A percentile compares a stretch with the other conserved stretches of the same genome.
Evolutionary conservation across 1,140 invertebrate genomes (phyloP).

Genomic region (Diorhabda elongata): DNA sequence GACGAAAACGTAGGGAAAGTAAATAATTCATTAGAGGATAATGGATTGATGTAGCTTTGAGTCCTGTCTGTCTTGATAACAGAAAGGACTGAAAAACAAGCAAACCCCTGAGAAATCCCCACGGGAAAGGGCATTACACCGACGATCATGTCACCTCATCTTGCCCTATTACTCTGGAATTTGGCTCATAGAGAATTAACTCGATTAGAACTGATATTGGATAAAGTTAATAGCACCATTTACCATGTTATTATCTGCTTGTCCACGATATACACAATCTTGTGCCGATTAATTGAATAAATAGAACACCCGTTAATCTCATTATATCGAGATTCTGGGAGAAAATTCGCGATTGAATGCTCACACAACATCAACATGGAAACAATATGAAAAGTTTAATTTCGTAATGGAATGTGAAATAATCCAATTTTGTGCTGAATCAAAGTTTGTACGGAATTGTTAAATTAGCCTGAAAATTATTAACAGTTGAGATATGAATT

Average conservation of each 20-base stretch:
- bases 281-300: background rate
- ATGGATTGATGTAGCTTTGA: background rate
- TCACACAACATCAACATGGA: too few relatives aligned
- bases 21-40: constrained; percentile 3
- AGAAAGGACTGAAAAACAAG: constrained; percentile 2
- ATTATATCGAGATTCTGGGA: background rate
- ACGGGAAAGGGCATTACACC: constrained; percentile 1
- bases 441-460: too few relatives aligned
- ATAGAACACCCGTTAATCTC: background rate
- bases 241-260: background rate
- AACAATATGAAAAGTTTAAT: too few relatives aligned
- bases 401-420: too few relatives aligned
- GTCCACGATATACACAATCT: constrained; percentile 1
- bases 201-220: background rate
- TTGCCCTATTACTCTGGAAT: background rate
- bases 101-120: constrained; percentile 1
- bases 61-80: background rate
- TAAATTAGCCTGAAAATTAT: too few relatives aligned
- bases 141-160: constrained; percentile 1
- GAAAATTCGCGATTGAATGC: too few relatives aligned
- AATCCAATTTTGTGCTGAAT: too few relatives aligned
- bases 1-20: background rate
- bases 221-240: background rate
- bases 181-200: constrained; percentile 2
- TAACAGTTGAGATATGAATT: too few relatives aligned